These are phyloP conservation scores for Guaruba guarouba DNA, from an alignment of 2,113 vertebrate genomes.

Conservation along the genomic window DNA sequence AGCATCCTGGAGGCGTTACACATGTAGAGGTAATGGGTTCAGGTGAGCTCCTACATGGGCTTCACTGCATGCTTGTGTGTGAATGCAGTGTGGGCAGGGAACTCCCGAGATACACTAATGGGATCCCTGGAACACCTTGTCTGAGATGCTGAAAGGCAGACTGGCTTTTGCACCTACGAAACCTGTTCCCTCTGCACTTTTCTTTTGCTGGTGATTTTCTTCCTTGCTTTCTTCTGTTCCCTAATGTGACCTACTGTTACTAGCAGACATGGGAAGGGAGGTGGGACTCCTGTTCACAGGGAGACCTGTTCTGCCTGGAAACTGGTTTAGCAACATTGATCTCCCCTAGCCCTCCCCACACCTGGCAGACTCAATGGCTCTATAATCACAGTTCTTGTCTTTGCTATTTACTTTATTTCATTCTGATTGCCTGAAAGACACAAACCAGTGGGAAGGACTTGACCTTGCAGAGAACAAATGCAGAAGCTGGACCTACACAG, in stretches of 20 bases:
- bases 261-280: background rate
- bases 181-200: background rate
- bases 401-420: background rate
- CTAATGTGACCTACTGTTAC: rapidly evolving
- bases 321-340: background rate
- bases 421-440: background rate
- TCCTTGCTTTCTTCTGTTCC: background rate
- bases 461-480: background rate
- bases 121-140: rapidly evolving
- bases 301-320: conserved; percentile 3
- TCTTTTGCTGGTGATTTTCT: background rate
- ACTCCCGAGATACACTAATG: background rate
- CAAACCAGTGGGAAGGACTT: background rate
- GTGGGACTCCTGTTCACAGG: background rate
- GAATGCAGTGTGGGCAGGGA: background rate
- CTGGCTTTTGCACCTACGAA: background rate
- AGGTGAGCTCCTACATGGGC: background rate
- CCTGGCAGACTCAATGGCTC: background rate
- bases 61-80: rapidly evolving
- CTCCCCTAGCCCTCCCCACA: background rate
- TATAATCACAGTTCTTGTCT: conserved; percentile 9
- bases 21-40: background rate
- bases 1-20: background rate
- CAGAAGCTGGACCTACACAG: background rate
- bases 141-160: background rate